Evolutionary conservation across 2,797 vertebrate genomes (phyloP).

Genomic region (Sternotherus odoratus): DNA sequence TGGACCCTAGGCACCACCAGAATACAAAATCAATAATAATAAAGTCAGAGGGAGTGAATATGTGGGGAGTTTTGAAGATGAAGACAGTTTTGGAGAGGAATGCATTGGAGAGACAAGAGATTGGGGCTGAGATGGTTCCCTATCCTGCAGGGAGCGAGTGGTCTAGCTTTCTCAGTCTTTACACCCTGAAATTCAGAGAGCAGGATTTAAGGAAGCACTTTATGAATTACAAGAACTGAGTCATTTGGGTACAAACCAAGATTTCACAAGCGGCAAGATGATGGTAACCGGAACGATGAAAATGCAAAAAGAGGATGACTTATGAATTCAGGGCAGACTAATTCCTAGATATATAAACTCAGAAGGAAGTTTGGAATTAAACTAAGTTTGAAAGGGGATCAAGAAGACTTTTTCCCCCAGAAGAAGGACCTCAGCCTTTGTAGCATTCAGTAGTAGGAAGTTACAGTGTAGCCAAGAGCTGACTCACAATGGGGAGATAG

Average conservation of each 20-base stretch:
- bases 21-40: background rate
- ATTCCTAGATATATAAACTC: background rate
- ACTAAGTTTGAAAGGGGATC: accelerated
- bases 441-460: background rate
- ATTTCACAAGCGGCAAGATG: background rate
- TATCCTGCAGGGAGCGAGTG: background rate
- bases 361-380: background rate
- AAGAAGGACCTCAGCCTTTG: background rate
- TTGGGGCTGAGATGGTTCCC: background rate
- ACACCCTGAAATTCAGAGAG: background rate
- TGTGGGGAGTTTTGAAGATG: background rate
- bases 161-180: accelerated
- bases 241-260: background rate
- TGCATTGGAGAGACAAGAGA: background rate
- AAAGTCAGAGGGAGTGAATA: background rate
- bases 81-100: background rate
- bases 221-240: background rate
- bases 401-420: background rate
- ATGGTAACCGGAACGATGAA: background rate
- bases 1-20: background rate
- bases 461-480: accelerated
- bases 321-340: accelerated
- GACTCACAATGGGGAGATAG: background rate
- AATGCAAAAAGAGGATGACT: background rate
- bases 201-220: background rate